phyloP scores from a whole-genome alignment of 2,888 invertebrate genomes.

The Amphipyra tragopoginis region DNA sequence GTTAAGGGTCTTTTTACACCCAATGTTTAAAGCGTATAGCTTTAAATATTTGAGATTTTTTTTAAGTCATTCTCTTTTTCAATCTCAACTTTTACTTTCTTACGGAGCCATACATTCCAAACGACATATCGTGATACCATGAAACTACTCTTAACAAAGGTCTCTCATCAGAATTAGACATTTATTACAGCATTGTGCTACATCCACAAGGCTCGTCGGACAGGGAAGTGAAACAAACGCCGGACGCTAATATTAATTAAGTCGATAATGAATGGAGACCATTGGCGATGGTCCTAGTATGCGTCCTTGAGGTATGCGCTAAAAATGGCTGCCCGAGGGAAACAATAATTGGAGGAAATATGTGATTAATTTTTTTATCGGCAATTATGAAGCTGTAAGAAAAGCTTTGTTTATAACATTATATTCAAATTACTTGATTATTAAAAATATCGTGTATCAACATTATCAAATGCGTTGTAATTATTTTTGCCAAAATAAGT shows the following conservation, averaged over 20 bases:
- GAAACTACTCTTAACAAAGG: constrained; percentile 67
- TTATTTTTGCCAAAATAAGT: neutral
- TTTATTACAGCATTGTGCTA: constrained; percentile 86
- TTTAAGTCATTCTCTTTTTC: no score
- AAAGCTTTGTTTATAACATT: neutral
- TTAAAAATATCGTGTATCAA: neutral
- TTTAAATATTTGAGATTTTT: no score
- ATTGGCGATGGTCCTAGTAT: constrained; percentile 56
- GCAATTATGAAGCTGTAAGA: neutral
- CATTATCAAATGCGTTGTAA: constrained; percentile 11
- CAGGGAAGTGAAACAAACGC: constrained; percentile 87
- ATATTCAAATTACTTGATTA: neutral
- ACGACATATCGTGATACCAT: constrained; percentile 49
- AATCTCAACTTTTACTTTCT: neutral
- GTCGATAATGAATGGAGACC: constrained; percentile 76
- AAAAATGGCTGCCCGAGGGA: constrained; percentile 10
- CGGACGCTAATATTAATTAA: constrained; percentile 86
- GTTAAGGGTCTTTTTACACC: no score
- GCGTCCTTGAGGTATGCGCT: constrained; percentile 42
- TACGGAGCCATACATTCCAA: neutral
- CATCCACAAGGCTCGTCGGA: constrained; percentile 76
- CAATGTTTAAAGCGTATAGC: no score
- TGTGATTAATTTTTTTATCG: neutral
- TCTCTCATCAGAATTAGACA: constrained; percentile 82
- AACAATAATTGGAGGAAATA: constrained; percentile 33